Percentiles rank a stretch among this genome's conserved stretches.
Evolutionary conservation across 35 echinoderm and acorn worm genomes (phyloP).

Genomic region (Ophiothrix spiculata): DNA sequence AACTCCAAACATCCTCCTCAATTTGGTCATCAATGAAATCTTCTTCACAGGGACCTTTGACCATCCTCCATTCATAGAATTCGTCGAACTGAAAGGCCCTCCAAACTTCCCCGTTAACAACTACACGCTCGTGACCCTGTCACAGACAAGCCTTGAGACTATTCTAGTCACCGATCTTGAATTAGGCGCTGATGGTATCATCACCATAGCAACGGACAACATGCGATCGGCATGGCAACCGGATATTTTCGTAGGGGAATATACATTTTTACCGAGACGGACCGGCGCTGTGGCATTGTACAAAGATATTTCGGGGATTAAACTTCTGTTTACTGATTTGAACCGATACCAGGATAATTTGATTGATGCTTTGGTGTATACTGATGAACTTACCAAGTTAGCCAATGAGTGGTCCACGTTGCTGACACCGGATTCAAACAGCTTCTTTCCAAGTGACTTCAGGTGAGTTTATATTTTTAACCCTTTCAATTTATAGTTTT

Average conservation of each 20-base stretch:
- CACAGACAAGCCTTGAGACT: neutral
- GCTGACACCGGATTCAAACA: constrained; percentile 5
- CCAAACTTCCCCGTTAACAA: constrained; percentile 37
- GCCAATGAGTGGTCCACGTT: neutral
- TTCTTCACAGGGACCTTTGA: constrained; percentile 11
- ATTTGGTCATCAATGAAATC: constrained; percentile 83
- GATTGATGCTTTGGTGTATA: constrained; percentile 68
- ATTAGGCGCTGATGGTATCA: constrained; percentile 55
- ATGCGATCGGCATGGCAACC: constrained; percentile 22
- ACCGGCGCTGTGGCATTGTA: constrained; percentile 61
- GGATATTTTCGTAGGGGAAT: neutral
- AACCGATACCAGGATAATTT: constrained; percentile 21
- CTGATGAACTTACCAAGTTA: constrained; percentile 12
- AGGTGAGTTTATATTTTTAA: constrained; percentile 31
- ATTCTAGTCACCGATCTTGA: neutral
- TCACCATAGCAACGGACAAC: constrained; percentile 44
- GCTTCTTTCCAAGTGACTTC: constrained; percentile 17
- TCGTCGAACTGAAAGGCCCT: constrained; percentile 69
- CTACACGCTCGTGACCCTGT: constrained; percentile 36
- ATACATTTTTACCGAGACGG: neutral
- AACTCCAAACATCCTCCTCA: neutral
- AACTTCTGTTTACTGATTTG: constrained; percentile 7
- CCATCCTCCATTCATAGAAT: constrained; percentile 25
- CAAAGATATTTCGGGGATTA: constrained; percentile 8
- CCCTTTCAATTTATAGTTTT: neutral